These are phyloP conservation scores for Ormyrus rosae DNA, from an alignment of 2,888 invertebrate species.

Conservation along the genomic window DNA sequence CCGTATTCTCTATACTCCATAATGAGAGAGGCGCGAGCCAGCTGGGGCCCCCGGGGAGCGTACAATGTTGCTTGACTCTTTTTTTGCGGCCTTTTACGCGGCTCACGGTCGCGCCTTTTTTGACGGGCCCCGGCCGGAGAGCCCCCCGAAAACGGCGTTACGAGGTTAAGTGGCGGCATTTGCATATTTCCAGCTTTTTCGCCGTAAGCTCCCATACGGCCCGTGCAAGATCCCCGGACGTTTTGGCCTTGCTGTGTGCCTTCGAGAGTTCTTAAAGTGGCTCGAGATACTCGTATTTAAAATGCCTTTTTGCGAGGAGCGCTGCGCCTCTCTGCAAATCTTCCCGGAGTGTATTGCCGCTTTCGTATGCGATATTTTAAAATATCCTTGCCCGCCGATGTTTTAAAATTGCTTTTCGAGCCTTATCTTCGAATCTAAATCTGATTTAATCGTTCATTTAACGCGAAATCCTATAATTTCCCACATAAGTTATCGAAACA, in stretches of 20 bases:
- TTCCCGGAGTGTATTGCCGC: too few relatives aligned
- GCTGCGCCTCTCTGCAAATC: background rate
- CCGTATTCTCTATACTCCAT: conserved; percentile 35
- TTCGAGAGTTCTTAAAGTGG: background rate
- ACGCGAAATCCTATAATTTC: too few relatives aligned
- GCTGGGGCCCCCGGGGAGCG: conserved; percentile 6
- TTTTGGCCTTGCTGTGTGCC: background rate
- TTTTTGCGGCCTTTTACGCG: background rate
- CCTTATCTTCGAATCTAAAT: too few relatives aligned
- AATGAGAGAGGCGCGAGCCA: conserved; percentile 5
- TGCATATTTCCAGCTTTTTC: conserved; percentile 35
- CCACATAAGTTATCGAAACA: too few relatives aligned
- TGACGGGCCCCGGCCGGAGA: background rate
- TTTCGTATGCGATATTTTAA: too few relatives aligned
- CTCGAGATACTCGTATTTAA: background rate
- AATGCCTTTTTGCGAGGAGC: background rate
- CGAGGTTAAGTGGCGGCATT: conserved; percentile 42
- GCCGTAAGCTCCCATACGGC: too few relatives aligned
- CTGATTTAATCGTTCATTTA: too few relatives aligned
- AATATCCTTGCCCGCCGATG: too few relatives aligned
- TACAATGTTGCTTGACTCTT: conserved; percentile 33
- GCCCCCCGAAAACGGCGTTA: conserved; percentile 34
- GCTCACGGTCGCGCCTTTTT: conserved; percentile 18
- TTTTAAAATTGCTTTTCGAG: too few relatives aligned
- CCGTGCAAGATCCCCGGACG: too few relatives aligned